A percentile compares a stretch with the other conserved stretches of the same genome.
Conservation (phyloP, 1,140 invertebrate species). For the Metopolophium dirhodum region DNA sequence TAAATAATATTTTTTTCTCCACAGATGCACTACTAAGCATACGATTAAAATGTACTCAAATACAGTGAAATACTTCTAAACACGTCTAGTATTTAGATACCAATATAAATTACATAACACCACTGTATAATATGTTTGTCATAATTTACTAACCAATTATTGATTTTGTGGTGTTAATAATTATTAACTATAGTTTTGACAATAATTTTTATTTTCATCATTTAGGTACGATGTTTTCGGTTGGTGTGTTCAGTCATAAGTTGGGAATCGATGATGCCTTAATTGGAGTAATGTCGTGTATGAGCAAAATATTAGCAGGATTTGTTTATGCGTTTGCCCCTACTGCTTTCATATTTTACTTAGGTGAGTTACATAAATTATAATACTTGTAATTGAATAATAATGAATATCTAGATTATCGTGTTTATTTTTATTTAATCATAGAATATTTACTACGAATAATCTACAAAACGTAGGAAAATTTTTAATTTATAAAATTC, state of each 20-base stretch:
- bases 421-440: not conserved
- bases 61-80: too few species aligned
- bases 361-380: slow-evolving; percentile 66
- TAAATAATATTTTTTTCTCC: too few species aligned
- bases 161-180: not conserved
- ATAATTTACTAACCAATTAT: not conserved
- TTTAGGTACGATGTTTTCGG: slow-evolving; percentile 76
- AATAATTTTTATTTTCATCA: slow-evolving; percentile 60
- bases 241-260: slow-evolving; percentile 79
- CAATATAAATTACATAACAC: not conserved
- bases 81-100: not conserved
- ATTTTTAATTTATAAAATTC: not conserved
- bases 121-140: not conserved
- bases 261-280: slow-evolving; percentile 80
- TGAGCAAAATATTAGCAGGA: slow-evolving; percentile 78
- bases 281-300: slow-evolving; percentile 79
- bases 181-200: not conserved
- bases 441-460: not conserved
- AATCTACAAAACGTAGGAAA: not conserved
- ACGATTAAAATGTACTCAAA: too few species aligned
- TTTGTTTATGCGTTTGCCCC: slow-evolving; percentile 81
- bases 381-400: too few species aligned
- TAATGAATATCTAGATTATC: not conserved
- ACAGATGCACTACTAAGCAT: too few species aligned
- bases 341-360: slow-evolving; percentile 76